A percentile compares a stretch with the other conserved stretches of the same genome.
Conservation (phyloP, 2,113 vertebrate genomes). For the Tyto alba region DNA sequence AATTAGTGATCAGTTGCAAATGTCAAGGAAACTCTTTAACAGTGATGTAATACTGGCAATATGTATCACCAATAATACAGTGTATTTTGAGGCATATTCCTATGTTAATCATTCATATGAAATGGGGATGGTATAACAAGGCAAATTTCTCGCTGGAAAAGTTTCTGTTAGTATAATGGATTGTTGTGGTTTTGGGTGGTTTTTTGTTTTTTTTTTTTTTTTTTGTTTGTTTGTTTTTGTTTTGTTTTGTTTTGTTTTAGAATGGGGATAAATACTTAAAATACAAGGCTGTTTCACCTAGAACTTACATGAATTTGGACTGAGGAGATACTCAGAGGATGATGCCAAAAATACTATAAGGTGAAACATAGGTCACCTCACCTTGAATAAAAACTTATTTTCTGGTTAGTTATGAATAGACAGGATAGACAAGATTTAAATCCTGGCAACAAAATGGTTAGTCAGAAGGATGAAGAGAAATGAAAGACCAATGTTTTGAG, state of each 20-base stretch:
- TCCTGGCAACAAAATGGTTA: background rate
- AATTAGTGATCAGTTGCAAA: conserved; percentile 1
- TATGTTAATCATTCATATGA: background rate
- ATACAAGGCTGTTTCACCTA: background rate
- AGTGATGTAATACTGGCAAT: background rate
- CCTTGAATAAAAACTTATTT: background rate
- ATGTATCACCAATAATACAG: background rate
- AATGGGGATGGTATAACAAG: background rate
- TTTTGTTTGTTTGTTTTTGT: background rate
- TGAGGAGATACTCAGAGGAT: background rate
- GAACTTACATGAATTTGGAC: background rate
- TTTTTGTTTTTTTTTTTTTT: background rate
- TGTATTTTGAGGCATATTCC: background rate
- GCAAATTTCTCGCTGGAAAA: background rate
- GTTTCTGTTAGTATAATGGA: background rate
- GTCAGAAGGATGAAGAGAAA: background rate
- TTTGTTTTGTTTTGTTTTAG: background rate
- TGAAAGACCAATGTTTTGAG: background rate
- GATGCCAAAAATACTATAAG: background rate
- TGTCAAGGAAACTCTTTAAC: background rate
- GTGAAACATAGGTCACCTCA: background rate
- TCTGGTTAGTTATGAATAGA: background rate
- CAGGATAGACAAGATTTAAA: background rate
- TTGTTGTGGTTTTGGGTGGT: too few relatives aligned
- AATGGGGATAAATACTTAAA: background rate